phyloP scores from a whole-genome alignment of 2,797 vertebrate genomes.

The Nyctalus aviator region DNA sequence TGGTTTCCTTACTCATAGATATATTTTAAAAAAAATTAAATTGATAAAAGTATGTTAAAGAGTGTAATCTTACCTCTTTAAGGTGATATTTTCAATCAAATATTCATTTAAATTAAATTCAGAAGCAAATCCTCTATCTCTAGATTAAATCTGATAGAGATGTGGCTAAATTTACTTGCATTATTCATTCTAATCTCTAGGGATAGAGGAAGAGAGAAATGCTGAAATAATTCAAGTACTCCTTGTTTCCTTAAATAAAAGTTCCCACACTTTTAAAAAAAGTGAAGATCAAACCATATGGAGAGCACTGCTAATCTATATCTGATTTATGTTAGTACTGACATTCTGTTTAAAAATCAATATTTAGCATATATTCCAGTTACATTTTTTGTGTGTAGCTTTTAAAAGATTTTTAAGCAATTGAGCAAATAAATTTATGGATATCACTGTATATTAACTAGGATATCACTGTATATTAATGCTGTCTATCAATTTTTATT shows the following conservation, averaged over 20 bases:
- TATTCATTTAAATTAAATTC: conserved; percentile 59
- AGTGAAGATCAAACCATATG: neutral
- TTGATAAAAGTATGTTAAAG: neutral
- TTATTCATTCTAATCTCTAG: conserved; percentile 52
- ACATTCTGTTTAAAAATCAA: neutral
- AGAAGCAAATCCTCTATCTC: neutral
- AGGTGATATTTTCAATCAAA: conserved; percentile 41
- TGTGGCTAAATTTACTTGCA: conserved; percentile 23
- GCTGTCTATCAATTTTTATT: neutral
- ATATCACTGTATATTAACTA: neutral
- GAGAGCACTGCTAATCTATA: neutral
- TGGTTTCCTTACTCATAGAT: conserved; percentile 40
- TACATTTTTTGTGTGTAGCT: neutral
- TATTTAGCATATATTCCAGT: neutral
- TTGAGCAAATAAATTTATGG: conserved; percentile 6
- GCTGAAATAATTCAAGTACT: neutral
- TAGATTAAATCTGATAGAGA: conserved; percentile 48
- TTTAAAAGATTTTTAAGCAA: neutral
- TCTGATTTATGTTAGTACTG: neutral
- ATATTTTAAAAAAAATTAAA: conserved; percentile 28
- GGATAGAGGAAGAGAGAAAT: neutral
- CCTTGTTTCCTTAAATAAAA: conserved; percentile 43
- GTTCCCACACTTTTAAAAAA: neutral
- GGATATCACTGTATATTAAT: neutral
- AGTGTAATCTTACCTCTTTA: conserved; percentile 23